Evolutionary conservation across 2,113 vertebrate species (phyloP).

Genomic region (Pionites leucogaster): DNA sequence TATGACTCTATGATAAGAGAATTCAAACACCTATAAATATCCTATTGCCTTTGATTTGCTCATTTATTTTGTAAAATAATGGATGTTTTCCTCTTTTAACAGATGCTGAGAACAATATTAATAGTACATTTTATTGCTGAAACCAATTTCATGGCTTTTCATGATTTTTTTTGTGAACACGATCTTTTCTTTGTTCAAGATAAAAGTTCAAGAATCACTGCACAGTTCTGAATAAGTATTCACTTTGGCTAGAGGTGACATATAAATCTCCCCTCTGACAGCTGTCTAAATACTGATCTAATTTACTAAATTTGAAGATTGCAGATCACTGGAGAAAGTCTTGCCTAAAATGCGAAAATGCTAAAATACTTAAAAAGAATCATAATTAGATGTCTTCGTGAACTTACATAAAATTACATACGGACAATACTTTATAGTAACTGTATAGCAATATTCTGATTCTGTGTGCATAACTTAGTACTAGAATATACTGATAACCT

Average conservation of each 20-base stretch:
- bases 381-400: neutral
- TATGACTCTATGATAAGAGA: neutral
- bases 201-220: neutral
- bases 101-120: neutral
- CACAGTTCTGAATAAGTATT: neutral
- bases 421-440: neutral
- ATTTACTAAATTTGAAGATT: neutral
- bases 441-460: neutral
- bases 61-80: neutral
- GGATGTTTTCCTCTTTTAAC: neutral
- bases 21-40: constrained; percentile 19
- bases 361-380: neutral
- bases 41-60: neutral
- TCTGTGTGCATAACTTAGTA: neutral
- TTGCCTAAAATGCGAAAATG: neutral
- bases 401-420: neutral
- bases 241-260: neutral
- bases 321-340: neutral
- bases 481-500: neutral
- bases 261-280: neutral
- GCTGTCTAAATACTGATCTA: neutral
- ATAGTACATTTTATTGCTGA: neutral
- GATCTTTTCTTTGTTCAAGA: neutral
- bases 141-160: neutral
- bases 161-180: neutral